Percentiles rank a stretch among this genome's conserved stretches.
Conservation (phyloP, 2,797 vertebrate genomes). For the Choloepus didactylus region DNA sequence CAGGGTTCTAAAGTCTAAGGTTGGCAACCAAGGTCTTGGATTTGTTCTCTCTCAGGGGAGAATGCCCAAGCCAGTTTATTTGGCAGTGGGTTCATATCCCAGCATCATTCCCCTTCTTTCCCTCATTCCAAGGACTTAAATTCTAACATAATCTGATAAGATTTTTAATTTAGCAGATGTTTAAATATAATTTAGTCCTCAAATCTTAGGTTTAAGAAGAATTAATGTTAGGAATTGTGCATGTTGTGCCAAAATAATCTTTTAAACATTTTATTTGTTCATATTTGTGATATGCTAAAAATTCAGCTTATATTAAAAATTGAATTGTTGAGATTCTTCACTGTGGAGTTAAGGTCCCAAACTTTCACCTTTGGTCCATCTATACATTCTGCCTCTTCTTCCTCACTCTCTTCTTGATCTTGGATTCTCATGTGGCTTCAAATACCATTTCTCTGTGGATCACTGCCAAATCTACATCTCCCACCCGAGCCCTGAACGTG, state of each 20-base stretch:
- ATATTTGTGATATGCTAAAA: not conserved
- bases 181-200: not conserved
- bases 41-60: not conserved
- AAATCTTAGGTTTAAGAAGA: not conserved
- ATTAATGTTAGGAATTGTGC: not conserved
- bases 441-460: not conserved
- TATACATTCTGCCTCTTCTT: not conserved
- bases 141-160: not conserved
- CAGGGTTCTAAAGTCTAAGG: not conserved
- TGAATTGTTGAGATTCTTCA: not conserved
- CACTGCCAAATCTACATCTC: not conserved
- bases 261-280: not conserved
- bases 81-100: not conserved
- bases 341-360: not conserved
- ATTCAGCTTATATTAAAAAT: not conserved
- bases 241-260: not conserved
- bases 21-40: not conserved
- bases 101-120: not conserved
- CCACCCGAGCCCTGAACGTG: not conserved
- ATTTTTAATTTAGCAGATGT: not conserved
- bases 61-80: not conserved
- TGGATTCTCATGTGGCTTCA: not conserved
- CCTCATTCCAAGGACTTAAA: not conserved
- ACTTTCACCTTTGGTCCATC: not conserved
- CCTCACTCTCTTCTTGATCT: not conserved